A percentile compares a stretch with the other conserved stretches of the same genome.
Conservation (phyloP, 2,113 vertebrate species). For the Oryzias melastigma region DNA sequence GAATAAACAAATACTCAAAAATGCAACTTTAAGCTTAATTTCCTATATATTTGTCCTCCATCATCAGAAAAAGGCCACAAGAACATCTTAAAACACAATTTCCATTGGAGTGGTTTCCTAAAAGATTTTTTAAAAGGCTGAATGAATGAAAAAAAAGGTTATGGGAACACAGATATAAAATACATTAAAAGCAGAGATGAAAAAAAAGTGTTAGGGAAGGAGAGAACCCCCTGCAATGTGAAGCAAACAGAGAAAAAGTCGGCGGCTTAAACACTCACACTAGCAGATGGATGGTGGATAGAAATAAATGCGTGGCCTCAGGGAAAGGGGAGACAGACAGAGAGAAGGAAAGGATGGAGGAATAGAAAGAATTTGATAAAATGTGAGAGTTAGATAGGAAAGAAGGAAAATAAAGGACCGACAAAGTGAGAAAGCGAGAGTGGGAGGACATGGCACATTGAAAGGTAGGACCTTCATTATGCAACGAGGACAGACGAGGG, state of each 20-base stretch:
- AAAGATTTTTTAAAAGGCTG: neutral
- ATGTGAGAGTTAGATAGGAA: slow-evolving; percentile 20
- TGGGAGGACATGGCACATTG: slow-evolving; percentile 63
- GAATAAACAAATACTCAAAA: too few species aligned
- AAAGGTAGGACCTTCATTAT: slow-evolving; percentile 72
- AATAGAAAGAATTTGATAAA: slow-evolving; percentile 20
- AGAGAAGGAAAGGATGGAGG: slow-evolving; percentile 19
- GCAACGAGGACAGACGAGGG: slow-evolving; percentile 61
- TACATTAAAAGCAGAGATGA: too few species aligned
- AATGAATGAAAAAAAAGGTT: slow-evolving; percentile 5
- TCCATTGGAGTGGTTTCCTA: too few species aligned
- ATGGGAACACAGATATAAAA: neutral
- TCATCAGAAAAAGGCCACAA: too few species aligned
- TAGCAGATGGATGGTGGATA: slow-evolving; percentile 58
- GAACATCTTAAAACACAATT: too few species aligned
- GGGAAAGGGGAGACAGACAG: slow-evolving; percentile 27
- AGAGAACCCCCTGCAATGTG: slow-evolving; percentile 38
- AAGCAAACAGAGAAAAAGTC: slow-evolving; percentile 46
- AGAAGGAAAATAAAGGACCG: slow-evolving; percentile 27
- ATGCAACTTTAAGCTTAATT: too few species aligned
- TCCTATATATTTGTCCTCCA: too few species aligned
- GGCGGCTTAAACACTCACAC: slow-evolving; percentile 44
- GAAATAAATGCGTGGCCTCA: slow-evolving; percentile 59
- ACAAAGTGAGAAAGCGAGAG: slow-evolving; percentile 40
- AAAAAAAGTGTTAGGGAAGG: slow-evolving; percentile 8